These are phyloP conservation scores for Nautilus pompilius DNA, from an alignment of 1,140 invertebrate genomes.

Conservation along the genomic window DNA sequence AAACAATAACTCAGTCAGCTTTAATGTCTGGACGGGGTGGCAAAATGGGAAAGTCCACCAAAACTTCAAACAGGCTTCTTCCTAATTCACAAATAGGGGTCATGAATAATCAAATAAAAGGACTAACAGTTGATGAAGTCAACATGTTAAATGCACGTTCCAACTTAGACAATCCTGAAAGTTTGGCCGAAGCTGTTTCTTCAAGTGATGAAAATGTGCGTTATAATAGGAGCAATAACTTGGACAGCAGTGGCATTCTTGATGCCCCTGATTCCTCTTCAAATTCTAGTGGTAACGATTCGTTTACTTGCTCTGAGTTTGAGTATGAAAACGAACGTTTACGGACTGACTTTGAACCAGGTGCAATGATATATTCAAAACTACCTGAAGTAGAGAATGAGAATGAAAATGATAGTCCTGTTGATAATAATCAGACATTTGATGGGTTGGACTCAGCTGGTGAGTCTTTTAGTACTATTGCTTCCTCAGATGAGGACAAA, in stretches of 20 bases:
- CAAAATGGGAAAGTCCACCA: no score
- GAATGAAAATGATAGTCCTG: slow-evolving; percentile 48
- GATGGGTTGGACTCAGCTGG: slow-evolving; percentile 91
- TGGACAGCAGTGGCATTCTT: slow-evolving; percentile 40
- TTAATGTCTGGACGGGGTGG: no score
- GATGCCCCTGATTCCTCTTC: slow-evolving; percentile 70
- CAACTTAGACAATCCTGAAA: slow-evolving; percentile 79
- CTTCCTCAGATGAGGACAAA: slow-evolving; percentile 86
- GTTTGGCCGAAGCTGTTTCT: slow-evolving; percentile 87
- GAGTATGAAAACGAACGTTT: slow-evolving; percentile 77
- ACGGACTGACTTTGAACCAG: slow-evolving; percentile 57
- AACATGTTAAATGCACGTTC: slow-evolving; percentile 79
- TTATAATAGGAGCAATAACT: background rate
- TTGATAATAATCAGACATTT: slow-evolving; percentile 20
- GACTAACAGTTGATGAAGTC: slow-evolving; percentile 88
- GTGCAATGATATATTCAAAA: slow-evolving; percentile 69
- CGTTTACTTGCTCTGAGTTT: slow-evolving; percentile 96
- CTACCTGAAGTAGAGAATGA: slow-evolving; percentile 61
- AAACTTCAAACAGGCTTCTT: no score
- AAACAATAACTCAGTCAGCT: no score
- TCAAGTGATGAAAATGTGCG: slow-evolving; percentile 69
- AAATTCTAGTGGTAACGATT: slow-evolving; percentile 93
- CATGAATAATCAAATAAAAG: slow-evolving; percentile 62
- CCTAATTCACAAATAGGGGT: no score
- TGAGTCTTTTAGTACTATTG: slow-evolving; percentile 86